A percentile compares a stretch with the other conserved stretches of the same genome.
Evolutionary conservation across 2,888 invertebrate species (phyloP).

Genomic region (Plutella xylostella): DNA sequence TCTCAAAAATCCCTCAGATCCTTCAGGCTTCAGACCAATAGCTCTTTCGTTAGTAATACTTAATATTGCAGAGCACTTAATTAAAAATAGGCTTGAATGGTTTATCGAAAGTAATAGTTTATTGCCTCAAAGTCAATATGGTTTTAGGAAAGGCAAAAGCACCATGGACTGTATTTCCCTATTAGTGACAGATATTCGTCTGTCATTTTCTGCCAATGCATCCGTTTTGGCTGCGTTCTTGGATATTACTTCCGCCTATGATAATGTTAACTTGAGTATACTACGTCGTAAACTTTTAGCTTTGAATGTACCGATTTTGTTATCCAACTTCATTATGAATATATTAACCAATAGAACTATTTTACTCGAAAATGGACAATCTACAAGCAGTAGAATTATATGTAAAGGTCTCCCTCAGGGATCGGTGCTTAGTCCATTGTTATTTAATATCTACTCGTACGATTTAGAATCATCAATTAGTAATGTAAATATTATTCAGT

Average conservation of each 20-base stretch:
- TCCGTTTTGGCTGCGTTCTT: slow-evolving; percentile 20
- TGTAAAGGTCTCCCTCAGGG: slow-evolving; percentile 23
- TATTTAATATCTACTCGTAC: slow-evolving; percentile 19
- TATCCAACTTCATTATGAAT: slow-evolving; percentile 14
- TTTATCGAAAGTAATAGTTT: slow-evolving; percentile 15
- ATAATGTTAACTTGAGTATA: too few relatives aligned
- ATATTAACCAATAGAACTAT: slow-evolving; percentile 9
- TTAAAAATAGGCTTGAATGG: slow-evolving; percentile 22
- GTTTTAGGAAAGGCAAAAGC: slow-evolving; percentile 22
- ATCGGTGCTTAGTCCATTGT: slow-evolving; percentile 18
- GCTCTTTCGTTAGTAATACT: slow-evolving; percentile 17
- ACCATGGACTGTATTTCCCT: slow-evolving; percentile 23
- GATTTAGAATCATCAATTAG: slow-evolving; percentile 14
- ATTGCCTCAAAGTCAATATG: slow-evolving; percentile 17
- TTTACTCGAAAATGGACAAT: neutral
- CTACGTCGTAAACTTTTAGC: too few relatives aligned
- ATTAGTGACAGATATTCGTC: slow-evolving; percentile 17
- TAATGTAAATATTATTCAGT: slow-evolving; percentile 19
- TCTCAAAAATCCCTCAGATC: slow-evolving; percentile 18
- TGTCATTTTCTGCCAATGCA: slow-evolving; percentile 15
- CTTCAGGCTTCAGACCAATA: slow-evolving; percentile 22
- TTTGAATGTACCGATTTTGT: slow-evolving; percentile 15
- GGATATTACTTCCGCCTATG: too few relatives aligned
- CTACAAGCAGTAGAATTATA: slow-evolving; percentile 2
- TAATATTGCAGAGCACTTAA: slow-evolving; percentile 20